Evolutionary conservation across 2,797 vertebrate genomes (phyloP), one percentile per base, ranked within the genome.

Genomic region (Enteromius fasciolatus): DNA sequence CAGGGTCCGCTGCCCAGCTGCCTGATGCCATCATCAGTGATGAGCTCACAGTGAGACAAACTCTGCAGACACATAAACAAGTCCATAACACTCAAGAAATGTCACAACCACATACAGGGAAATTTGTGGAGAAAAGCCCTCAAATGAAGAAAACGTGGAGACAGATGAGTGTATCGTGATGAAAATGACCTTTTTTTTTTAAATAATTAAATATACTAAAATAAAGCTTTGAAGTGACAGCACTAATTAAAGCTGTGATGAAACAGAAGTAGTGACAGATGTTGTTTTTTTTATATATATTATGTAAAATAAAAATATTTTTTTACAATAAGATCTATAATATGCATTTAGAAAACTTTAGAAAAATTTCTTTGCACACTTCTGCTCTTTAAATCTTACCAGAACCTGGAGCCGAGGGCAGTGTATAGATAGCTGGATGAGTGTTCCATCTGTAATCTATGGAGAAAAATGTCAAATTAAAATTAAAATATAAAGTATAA

Each of bases 361-460:
- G 23, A 25, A 23, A 14, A 0, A 61, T 61, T 61, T 61, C 8
- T 66, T 10, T 1, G 78, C 6, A 48, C 31, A 31, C 44, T 28
- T 67, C n/a, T 81, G 2, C 52, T 36, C 25, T 39, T 3, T 3
- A 46, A 20, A 52, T 80, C 97, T 97, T 91, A 99, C 98, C 95
- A 99, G 93, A 82, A 99, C 97, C 94, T 99, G 98, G 81, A 99
- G 95, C 88, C 95, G 94, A 82, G 98, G 98, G 93, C 98, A 99
- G 94, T 99, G 95, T 92, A 99, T 97, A 81, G 98, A 99, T 66
- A 99, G 94, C 92, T 99, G 98, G 90, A 98, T 99, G 69, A 99
- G 93, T 0, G 98, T 98, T 76, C 96, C 96, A 90, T 99, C 98
- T 92, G 98, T 98, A 90, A 98, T 98, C 97, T 98, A 92, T 64